Evolutionary conservation across 2,797 vertebrate species (phyloP), one percentile per base, ranked within the genome.

Genomic region (Leuciscus waleckii): DNA sequence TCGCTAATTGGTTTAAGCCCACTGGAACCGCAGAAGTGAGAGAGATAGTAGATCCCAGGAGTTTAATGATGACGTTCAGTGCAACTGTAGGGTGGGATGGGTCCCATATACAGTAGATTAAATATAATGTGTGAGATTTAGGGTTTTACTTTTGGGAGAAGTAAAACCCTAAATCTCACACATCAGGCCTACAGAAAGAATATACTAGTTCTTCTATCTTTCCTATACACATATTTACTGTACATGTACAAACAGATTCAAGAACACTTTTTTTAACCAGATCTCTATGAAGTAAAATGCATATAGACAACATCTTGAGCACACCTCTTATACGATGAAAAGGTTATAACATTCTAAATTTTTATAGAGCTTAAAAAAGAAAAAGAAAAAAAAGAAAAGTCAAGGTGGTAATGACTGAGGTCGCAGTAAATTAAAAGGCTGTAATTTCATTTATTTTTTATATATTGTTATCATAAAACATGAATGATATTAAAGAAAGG

Each of bases 1-100:
- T 70, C 56, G 51, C 87, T 90, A 88, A 90, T 91, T 91, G 88
- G 86, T 88, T 89, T 79, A 69, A 79, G 87, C 86, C 85, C 87
- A 71, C 49, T 80, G 77, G 87, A 87, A 85, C 58, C 41, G 56
- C 76, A 46, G 81, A 86, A 84, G 81, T 71, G 84, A 79, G 73
- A 63, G 68, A 69, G 87, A 87, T 85, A 88, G 70, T 83, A 84
- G 87, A 82, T 87, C 85, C 81, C 61, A 19, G 51, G 90, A 85
- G 79, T 87, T 87, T 89, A 89, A 89, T 86, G 83, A 90, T 85
- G 78, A 86, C 89, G 85, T 91, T 86, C 79, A 78, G 69, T 81
- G 74, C 32, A 56, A 79, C 82, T 77, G 75, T 70, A 84, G 77
- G 79, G 37, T 69, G 81, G 82, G 13, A 63, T 63, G 32, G 39